These are phyloP conservation scores for Ameiurus melas DNA, from an alignment of 2,113 vertebrate species.

Conservation along the genomic window DNA sequence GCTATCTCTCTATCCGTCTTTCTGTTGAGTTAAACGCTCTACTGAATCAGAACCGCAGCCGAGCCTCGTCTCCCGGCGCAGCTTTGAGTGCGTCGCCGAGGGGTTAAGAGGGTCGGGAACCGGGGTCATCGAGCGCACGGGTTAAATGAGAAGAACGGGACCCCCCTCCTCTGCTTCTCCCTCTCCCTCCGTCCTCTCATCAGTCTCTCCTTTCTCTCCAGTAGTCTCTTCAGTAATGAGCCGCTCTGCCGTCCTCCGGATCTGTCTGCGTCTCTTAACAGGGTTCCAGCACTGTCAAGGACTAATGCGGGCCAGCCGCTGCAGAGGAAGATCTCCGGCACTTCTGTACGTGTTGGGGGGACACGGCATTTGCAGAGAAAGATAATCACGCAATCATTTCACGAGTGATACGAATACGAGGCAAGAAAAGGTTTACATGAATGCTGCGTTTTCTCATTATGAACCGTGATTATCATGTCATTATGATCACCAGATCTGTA, in stretches of 20 bases:
- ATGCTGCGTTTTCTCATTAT: neutral
- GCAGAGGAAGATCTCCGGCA: neutral
- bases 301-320: constrained; percentile 50
- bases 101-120: constrained; percentile 42
- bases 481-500: neutral
- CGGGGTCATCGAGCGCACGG: constrained; percentile 49
- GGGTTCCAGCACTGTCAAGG: constrained; percentile 59
- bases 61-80: constrained; percentile 25
- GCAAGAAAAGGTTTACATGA: neutral
- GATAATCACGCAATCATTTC: neutral
- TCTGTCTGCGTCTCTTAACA: constrained; percentile 59
- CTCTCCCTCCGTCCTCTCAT: constrained; percentile 50
- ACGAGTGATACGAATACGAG: neutral
- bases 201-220: constrained; percentile 62
- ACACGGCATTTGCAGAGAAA: neutral
- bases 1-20: constrained; percentile 33
- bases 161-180: constrained; percentile 52
- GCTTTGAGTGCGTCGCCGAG: constrained; percentile 15
- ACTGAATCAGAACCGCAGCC: constrained; percentile 36
- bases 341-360: neutral
- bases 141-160: constrained; percentile 55
- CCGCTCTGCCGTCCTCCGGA: constrained; percentile 62
- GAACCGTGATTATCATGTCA: neutral
- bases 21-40: constrained; percentile 43
- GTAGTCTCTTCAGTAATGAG: constrained; percentile 58